phyloP scores from a whole-genome alignment of 2,113 vertebrate genomes.

The Sitta europaea region DNA sequence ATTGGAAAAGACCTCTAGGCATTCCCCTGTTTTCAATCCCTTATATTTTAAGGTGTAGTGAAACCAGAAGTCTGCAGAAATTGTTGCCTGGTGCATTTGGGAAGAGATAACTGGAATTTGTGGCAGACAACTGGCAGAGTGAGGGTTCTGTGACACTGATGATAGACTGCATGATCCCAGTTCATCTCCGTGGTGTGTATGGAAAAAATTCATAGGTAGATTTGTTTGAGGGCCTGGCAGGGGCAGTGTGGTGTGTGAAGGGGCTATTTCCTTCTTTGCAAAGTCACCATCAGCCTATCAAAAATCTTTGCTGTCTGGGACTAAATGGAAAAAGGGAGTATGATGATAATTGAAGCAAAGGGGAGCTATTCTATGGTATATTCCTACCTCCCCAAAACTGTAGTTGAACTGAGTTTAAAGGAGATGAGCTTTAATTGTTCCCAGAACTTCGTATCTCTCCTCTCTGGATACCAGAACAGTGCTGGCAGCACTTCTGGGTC shows the following conservation, averaged over 20 bases:
- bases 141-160: neutral
- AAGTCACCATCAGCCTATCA: neutral
- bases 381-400: neutral
- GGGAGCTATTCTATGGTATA: neutral
- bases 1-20: neutral
- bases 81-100: neutral
- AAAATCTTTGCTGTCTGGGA: neutral
- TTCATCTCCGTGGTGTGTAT: neutral
- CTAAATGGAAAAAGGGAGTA: neutral
- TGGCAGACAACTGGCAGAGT: neutral
- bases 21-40: neutral
- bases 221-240: neutral
- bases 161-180: neutral
- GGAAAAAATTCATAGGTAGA: neutral
- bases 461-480: neutral
- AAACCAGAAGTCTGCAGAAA: neutral
- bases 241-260: rapidly evolving
- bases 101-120: neutral
- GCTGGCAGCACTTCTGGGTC: neutral
- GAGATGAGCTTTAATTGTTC: neutral
- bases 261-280: neutral
- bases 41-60: neutral
- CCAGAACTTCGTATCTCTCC: neutral
- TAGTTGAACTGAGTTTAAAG: neutral
- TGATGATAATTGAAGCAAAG: neutral